These are phyloP conservation scores for Camponotus floridanus DNA, from an alignment of 1,140 invertebrate genomes.

Conservation along the genomic window DNA sequence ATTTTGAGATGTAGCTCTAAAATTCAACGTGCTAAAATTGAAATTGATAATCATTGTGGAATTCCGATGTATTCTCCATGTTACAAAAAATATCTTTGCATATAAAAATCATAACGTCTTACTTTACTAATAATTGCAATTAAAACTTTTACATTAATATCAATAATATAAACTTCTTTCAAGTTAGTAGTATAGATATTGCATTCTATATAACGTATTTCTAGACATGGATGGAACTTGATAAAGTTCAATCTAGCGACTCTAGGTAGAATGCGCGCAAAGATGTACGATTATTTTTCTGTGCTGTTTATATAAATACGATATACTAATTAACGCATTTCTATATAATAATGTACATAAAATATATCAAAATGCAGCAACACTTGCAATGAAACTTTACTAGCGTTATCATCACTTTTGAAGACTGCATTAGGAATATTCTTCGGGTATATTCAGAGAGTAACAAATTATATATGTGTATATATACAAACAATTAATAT, in stretches of 20 bases:
- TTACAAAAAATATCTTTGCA: not conserved
- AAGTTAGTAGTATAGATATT: conserved; percentile 16
- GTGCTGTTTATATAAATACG: not conserved
- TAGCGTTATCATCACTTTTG: conserved; percentile 51
- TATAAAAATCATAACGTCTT: not conserved
- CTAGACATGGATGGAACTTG: not conserved
- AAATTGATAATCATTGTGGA: not conserved
- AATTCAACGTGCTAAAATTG: not conserved
- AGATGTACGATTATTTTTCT: not conserved
- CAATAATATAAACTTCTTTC: not conserved
- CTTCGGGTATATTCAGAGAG: conserved; percentile 55
- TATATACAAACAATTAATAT: conserved; percentile 84
- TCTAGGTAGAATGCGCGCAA: not conserved
- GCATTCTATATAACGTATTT: not conserved
- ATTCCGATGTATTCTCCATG: not conserved
- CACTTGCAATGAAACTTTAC: conserved; percentile 35
- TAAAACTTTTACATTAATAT: conserved; percentile 11
- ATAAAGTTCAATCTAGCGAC: not conserved
- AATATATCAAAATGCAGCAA: conserved; percentile 46
- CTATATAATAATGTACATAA: not conserved
- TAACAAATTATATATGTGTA: conserved; percentile 66
- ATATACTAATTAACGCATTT: not conserved
- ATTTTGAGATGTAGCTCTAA: not conserved
- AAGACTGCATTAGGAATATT: conserved; percentile 54
- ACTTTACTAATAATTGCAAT: not conserved